Evolutionary conservation across 2,797 vertebrate species (phyloP).

Genomic region (Pangasius sanitwongsei): DNA sequence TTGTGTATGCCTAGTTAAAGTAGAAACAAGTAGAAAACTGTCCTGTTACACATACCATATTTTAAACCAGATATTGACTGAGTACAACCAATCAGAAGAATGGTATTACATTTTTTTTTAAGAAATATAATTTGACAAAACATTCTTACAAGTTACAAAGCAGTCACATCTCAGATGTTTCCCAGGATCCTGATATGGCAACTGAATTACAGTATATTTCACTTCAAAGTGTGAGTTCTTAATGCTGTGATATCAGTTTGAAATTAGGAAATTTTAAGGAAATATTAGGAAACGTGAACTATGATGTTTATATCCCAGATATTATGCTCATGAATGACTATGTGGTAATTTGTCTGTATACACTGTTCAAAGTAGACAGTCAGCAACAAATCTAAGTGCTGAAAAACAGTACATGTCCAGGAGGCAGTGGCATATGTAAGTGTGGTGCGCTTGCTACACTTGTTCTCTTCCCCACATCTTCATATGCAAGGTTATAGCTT

Average conservation of each 20-base stretch:
- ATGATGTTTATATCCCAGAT: conserved; percentile 15
- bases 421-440: conserved; percentile 39
- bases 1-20: not conserved
- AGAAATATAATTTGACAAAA: not conserved
- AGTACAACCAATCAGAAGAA: not conserved
- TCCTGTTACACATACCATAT: not conserved
- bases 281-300: not conserved
- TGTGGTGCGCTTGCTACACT: conserved; percentile 49
- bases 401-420: conserved; percentile 40
- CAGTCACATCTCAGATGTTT: not conserved
- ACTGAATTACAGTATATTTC: not conserved
- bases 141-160: not conserved
- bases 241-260: not conserved
- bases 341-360: not conserved
- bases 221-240: not conserved
- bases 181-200: not conserved
- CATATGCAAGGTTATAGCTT: conserved; percentile 44
- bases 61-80: not conserved
- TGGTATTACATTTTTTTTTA: too few species aligned
- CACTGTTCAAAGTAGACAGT: conserved; percentile 22
- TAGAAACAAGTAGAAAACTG: not conserved
- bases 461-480: conserved; percentile 55
- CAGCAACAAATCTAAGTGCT: conserved; percentile 8
- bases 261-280: not conserved
- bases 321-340: conserved; percentile 22